Percentiles rank a stretch among this genome's conserved stretches.
Evolutionary conservation across 2,797 vertebrate species (phyloP).

Genomic region (Coendou prehensilis): DNA sequence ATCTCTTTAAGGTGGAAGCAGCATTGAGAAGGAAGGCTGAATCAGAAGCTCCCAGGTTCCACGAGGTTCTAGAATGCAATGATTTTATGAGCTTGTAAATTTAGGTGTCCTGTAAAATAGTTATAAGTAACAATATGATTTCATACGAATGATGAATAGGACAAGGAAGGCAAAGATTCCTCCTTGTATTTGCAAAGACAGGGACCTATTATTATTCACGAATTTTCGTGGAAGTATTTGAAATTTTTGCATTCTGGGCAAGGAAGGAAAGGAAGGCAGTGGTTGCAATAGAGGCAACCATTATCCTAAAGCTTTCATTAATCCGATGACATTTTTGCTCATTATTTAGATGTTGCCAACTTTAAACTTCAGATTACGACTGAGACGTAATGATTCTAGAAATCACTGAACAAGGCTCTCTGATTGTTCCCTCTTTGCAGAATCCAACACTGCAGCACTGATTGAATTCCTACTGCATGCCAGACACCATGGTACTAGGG

Average conservation of each 20-base stretch:
- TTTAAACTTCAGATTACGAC: not conserved
- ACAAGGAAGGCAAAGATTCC: not conserved
- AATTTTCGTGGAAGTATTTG: not conserved
- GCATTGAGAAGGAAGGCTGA: not conserved
- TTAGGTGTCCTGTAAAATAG: not conserved
- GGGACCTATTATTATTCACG: not conserved
- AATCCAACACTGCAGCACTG: not conserved
- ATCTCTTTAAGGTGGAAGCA: not conserved
- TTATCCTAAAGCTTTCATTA: not conserved
- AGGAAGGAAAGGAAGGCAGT: not conserved
- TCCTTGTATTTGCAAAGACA: conserved; percentile 4
- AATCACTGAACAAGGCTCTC: not conserved
- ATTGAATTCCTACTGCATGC: not conserved
- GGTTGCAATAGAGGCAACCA: not conserved
- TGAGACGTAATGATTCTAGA: not conserved
- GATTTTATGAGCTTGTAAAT: not conserved
- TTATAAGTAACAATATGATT: not conserved
- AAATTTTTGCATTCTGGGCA: not conserved
- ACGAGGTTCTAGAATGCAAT: not conserved
- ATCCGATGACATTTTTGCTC: not conserved
- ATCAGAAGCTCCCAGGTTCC: not conserved
- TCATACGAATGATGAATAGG: not conserved
- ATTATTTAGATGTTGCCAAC: not conserved
- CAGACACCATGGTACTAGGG: too few relatives aligned
- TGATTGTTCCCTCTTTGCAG: not conserved